phyloP scores from a whole-genome alignment of 2,888 invertebrate genomes.

The Tortrix viridana region DNA sequence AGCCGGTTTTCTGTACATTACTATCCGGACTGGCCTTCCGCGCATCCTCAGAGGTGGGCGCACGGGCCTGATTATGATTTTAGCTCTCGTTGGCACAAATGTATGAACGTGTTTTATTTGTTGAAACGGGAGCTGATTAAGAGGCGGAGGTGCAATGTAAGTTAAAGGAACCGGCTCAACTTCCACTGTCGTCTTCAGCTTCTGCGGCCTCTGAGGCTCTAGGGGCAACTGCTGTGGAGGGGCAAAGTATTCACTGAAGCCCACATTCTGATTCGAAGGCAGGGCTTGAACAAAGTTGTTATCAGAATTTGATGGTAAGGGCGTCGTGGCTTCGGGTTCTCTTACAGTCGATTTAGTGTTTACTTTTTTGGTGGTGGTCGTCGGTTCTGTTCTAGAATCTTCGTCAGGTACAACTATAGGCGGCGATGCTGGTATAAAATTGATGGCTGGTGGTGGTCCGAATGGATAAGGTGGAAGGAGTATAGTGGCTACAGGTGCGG shows the following conservation, averaged over 20 bases:
- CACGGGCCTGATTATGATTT: constrained; percentile 67
- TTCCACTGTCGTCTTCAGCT: constrained; percentile 71
- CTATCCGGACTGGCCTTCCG: constrained; percentile 49
- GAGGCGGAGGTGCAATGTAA: constrained; percentile 73
- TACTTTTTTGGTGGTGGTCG: constrained; percentile 58
- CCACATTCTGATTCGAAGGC: constrained; percentile 67
- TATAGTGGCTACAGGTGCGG: constrained; percentile 75
- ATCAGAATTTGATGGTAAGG: constrained; percentile 64
- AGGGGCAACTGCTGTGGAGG: constrained; percentile 50
- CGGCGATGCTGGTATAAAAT: constrained; percentile 60
- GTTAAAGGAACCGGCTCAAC: constrained; percentile 72
- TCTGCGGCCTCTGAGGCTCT: constrained; percentile 57
- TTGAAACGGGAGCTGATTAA: constrained; percentile 50
- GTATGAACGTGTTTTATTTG: constrained; percentile 65
- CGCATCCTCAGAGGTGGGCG: constrained; percentile 51
- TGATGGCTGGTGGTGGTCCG: constrained; percentile 66
- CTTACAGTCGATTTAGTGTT: constrained; percentile 55
- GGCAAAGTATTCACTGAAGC: constrained; percentile 61
- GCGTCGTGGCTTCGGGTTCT: constrained; percentile 62
- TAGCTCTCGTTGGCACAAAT: constrained; percentile 63
- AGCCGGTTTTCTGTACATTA: constrained; percentile 51
- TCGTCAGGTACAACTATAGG: constrained; percentile 56
- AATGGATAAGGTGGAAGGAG: constrained; percentile 76
- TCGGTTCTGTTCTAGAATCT: constrained; percentile 55
- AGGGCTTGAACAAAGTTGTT: constrained; percentile 67